phyloP scores from a whole-genome alignment of 2,888 invertebrate species.

The Thereva nobilitata region DNA sequence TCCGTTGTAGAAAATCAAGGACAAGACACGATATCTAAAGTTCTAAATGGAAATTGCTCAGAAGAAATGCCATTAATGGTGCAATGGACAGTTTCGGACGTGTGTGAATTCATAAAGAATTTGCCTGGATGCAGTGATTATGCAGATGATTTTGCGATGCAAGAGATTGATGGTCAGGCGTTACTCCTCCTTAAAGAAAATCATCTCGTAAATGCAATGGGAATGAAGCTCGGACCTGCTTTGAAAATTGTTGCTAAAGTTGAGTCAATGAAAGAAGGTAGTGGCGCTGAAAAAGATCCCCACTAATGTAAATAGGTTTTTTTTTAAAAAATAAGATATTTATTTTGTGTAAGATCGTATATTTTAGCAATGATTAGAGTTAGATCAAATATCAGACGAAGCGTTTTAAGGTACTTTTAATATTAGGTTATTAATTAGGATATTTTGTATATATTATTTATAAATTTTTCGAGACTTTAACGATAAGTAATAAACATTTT shows the following conservation, averaged over 20 bases:
- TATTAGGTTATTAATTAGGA: no score
- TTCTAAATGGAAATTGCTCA: slow-evolving; percentile 5
- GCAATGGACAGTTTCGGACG: slow-evolving; percentile 75
- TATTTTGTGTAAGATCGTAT: no score
- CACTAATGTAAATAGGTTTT: slow-evolving; percentile 1
- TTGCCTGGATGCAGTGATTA: slow-evolving; percentile 90
- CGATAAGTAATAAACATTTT: no score
- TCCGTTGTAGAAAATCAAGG: slow-evolving; percentile 16
- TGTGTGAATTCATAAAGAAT: slow-evolving; percentile 85
- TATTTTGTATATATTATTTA: no score
- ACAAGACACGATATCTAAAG: slow-evolving; percentile 9
- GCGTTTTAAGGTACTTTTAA: no score
- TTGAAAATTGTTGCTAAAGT: slow-evolving; percentile 94
- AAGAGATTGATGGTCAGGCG: slow-evolving; percentile 96
- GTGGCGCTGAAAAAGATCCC: slow-evolving; percentile 35
- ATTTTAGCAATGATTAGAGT: no score
- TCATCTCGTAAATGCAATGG: slow-evolving; percentile 91
- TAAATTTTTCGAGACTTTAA: no score
- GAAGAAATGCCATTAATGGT: slow-evolving; percentile 52
- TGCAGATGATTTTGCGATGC: slow-evolving; percentile 91
- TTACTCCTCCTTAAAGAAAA: slow-evolving; percentile 89
- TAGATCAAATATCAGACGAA: no score
- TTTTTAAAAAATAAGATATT: no score
- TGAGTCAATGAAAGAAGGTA: slow-evolving; percentile 67
- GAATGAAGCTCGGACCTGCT: slow-evolving; percentile 94